phyloP scores from a whole-genome alignment of 2,888 invertebrate genomes.

The Spodoptera exigua region DNA sequence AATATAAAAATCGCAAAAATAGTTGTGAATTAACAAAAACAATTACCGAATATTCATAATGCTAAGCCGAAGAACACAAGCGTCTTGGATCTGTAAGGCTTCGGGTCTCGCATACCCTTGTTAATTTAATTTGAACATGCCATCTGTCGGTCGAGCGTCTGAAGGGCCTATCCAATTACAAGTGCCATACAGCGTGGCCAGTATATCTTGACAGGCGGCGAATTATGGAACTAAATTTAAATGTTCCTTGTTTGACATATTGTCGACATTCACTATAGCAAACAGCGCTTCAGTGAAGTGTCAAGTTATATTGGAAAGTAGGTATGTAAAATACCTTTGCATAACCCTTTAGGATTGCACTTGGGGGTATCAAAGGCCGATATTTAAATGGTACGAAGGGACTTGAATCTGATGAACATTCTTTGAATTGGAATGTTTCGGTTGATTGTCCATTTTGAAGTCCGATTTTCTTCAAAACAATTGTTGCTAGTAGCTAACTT shows the following conservation, averaged over 20 bases:
- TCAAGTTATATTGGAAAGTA: constrained; percentile 23
- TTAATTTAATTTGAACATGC: constrained; percentile 84
- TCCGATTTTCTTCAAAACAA: constrained; percentile 20
- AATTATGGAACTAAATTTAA: constrained; percentile 49
- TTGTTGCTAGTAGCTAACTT: constrained; percentile 12
- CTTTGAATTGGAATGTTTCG: constrained; percentile 33
- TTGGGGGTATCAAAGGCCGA: constrained; percentile 49
- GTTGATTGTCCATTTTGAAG: constrained; percentile 27
- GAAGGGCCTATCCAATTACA: constrained; percentile 76
- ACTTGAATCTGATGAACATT: constrained; percentile 48
- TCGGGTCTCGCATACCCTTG: constrained; percentile 73
- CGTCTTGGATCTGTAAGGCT: constrained; percentile 72
- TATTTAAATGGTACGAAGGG: constrained; percentile 47
- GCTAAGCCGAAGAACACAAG: constrained; percentile 50
- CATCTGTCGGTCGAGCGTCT: constrained; percentile 75
- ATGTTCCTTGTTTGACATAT: constrained; percentile 38
- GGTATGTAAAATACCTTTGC: constrained; percentile 66
- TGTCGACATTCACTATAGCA: constrained; percentile 28
- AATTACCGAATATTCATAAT: constrained; percentile 20
- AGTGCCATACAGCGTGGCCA: constrained; percentile 54
- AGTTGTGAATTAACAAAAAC: constrained; percentile 11
- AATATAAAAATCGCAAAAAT: too few relatives aligned
- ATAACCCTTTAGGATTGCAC: constrained; percentile 57
- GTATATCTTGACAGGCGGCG: constrained; percentile 44
- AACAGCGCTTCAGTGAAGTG: constrained; percentile 10